phyloP scores from a whole-genome alignment of 2,797 vertebrate genomes.

The Salarias fasciatus region DNA sequence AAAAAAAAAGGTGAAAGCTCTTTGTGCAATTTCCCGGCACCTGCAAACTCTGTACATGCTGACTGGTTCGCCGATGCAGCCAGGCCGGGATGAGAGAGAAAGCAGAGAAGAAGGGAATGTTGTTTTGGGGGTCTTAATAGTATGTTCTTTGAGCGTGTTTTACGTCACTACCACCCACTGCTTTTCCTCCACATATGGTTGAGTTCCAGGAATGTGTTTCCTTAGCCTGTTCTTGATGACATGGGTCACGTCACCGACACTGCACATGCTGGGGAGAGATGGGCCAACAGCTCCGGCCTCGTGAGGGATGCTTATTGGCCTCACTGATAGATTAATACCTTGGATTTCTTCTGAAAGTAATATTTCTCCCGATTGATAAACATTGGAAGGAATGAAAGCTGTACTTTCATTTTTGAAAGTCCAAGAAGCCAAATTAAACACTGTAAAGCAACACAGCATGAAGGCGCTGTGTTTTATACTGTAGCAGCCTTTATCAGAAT shows the following conservation, averaged over 20 bases:
- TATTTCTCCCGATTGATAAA: slow-evolving; percentile 1
- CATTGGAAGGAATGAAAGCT: background rate
- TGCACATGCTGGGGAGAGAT: slow-evolving; percentile 65
- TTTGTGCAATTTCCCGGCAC: too few species aligned
- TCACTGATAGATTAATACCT: slow-evolving; percentile 25
- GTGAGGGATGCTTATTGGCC: slow-evolving; percentile 12
- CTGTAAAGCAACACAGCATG: background rate
- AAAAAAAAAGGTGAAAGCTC: background rate
- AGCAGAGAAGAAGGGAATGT: slow-evolving; percentile 74
- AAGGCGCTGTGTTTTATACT: too few species aligned
- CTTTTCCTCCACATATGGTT: slow-evolving; percentile 83
- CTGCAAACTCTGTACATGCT: too few species aligned
- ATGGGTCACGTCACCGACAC: slow-evolving; percentile 80
- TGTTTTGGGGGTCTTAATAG: slow-evolving; percentile 78
- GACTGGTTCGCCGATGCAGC: too few species aligned
- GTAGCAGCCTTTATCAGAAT: too few species aligned
- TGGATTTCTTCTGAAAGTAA: slow-evolving; percentile 12
- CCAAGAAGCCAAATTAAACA: background rate
- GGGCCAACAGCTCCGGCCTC: slow-evolving; percentile 34
- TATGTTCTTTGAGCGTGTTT: slow-evolving; percentile 79
- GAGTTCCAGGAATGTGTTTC: slow-evolving; percentile 80
- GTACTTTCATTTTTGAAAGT: background rate
- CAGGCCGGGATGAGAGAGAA: too few species aligned
- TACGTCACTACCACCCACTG: slow-evolving; percentile 88
- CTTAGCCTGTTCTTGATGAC: slow-evolving; percentile 81